These are phyloP conservation scores for Pandemis corylana DNA, from an alignment of 2,888 invertebrate genomes.

Conservation along the genomic window DNA sequence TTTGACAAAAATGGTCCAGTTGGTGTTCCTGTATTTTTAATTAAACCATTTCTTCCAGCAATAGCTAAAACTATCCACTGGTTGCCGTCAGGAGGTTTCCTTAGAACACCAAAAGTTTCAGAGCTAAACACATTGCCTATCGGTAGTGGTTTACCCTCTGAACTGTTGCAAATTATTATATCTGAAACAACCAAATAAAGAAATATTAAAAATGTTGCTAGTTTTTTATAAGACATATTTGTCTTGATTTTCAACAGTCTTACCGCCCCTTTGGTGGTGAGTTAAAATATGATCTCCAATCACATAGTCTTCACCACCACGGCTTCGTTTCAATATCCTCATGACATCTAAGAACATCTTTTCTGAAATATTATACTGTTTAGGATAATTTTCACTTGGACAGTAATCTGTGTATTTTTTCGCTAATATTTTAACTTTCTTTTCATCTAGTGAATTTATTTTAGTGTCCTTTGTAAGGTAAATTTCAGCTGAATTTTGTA, in stretches of 20 bases:
- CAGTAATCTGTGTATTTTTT: slow-evolving; percentile 86
- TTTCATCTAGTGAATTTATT: slow-evolving; percentile 82
- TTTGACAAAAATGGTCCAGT: slow-evolving; percentile 87
- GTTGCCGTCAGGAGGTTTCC: slow-evolving; percentile 63
- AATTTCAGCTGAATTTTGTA: slow-evolving; percentile 86
- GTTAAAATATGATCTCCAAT: slow-evolving; percentile 86
- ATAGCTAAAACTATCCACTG: slow-evolving; percentile 85
- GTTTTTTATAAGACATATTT: neutral
- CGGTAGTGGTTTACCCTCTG: slow-evolving; percentile 75
- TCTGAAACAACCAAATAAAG: slow-evolving; percentile 70
- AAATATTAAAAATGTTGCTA: neutral
- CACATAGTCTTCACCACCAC: slow-evolving; percentile 79
- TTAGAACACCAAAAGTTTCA: slow-evolving; percentile 77
- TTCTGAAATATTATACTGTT: slow-evolving; percentile 84
- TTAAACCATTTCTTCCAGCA: slow-evolving; percentile 86
- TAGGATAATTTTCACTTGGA: slow-evolving; percentile 78
- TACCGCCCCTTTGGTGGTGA: slow-evolving; percentile 87
- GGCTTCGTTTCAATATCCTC: slow-evolving; percentile 73
- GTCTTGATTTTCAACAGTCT: slow-evolving; percentile 22
- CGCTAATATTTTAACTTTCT: slow-evolving; percentile 77
- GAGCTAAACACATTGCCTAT: slow-evolving; percentile 75
- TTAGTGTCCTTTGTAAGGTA: slow-evolving; percentile 82
- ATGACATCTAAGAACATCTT: slow-evolving; percentile 84
- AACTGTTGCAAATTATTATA: slow-evolving; percentile 86
- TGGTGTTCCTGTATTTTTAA: slow-evolving; percentile 75